Evolutionary conservation across 2,888 invertebrate genomes (phyloP).

Genomic region (Tiphia femorata): DNA sequence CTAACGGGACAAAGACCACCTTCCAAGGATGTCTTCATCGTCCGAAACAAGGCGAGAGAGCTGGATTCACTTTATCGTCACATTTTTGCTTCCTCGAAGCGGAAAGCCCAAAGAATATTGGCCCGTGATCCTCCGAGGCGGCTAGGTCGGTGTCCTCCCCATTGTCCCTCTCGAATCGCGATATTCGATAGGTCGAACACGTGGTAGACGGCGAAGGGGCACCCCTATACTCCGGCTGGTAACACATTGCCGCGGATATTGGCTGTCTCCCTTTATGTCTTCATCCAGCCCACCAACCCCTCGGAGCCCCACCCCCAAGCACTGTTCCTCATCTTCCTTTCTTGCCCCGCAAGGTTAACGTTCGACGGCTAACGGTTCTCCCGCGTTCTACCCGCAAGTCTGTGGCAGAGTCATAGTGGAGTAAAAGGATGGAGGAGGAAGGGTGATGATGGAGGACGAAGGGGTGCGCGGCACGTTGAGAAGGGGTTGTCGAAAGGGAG

Average conservation of each 20-base stretch:
- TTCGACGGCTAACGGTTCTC: constrained; percentile 24
- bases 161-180: constrained; percentile 12
- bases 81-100: too few relatives aligned
- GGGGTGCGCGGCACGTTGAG: too few relatives aligned
- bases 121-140: constrained; percentile 11
- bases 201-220: neutral
- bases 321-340: too few relatives aligned
- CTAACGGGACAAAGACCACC: too few relatives aligned
- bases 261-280: constrained; percentile 38
- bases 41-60: too few relatives aligned
- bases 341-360: constrained; percentile 24
- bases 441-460: too few relatives aligned
- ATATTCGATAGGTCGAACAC: constrained; percentile 24
- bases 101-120: constrained; percentile 23
- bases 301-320: constrained; percentile 13
- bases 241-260: constrained; percentile 44
- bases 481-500: too few relatives aligned
- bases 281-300: constrained; percentile 21
- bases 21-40: too few relatives aligned
- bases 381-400: constrained; percentile 16
- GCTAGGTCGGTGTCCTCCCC: neutral
- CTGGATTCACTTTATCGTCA: too few relatives aligned
- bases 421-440: too few relatives aligned
- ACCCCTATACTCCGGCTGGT: constrained; percentile 20
- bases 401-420: too few relatives aligned